Conservation (phyloP, 1,140 invertebrate genomes). For the Thaumatotibia leucotreta region DNA sequence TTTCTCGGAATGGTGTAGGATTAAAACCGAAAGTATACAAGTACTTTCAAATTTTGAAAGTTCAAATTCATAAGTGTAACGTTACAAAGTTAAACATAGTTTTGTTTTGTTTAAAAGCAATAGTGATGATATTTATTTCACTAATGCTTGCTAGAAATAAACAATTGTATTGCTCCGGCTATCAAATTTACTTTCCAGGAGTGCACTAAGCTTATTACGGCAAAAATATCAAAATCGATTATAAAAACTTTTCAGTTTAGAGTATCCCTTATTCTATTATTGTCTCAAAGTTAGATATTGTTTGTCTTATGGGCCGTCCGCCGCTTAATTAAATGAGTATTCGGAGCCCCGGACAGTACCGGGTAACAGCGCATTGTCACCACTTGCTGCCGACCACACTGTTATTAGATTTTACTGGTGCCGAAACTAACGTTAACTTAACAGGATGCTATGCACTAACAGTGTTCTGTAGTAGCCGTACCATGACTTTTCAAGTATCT, state of each 20-base stretch:
- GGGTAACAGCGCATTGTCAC: constrained; percentile 38
- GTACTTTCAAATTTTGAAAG: too few species aligned
- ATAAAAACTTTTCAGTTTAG: not conserved
- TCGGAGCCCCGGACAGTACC: constrained; percentile 19
- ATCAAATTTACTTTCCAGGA: too few species aligned
- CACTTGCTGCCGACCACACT: constrained; percentile 30
- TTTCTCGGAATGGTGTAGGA: too few species aligned
- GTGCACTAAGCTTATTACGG: too few species aligned
- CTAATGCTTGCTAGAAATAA: too few species aligned
- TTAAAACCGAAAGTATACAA: too few species aligned
- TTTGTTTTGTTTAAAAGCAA: too few species aligned
- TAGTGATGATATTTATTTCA: too few species aligned
- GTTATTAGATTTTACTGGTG: constrained; percentile 41
- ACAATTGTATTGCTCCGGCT: too few species aligned
- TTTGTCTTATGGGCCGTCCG: constrained; percentile 15
- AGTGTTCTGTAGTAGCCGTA: not conserved
- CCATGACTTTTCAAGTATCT: too few species aligned
- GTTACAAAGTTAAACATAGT: too few species aligned
- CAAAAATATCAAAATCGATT: not conserved
- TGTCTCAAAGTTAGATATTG: constrained; percentile 12
- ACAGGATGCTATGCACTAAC: constrained; percentile 5
- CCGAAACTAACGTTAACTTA: constrained; percentile 9
- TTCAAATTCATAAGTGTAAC: too few species aligned
- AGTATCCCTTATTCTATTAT: not conserved
- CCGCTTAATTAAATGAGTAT: constrained; percentile 28